Base-by-base conservation (phyloP, 2,113 vertebrate genomes). In the Oryzias javanicus region DNA sequence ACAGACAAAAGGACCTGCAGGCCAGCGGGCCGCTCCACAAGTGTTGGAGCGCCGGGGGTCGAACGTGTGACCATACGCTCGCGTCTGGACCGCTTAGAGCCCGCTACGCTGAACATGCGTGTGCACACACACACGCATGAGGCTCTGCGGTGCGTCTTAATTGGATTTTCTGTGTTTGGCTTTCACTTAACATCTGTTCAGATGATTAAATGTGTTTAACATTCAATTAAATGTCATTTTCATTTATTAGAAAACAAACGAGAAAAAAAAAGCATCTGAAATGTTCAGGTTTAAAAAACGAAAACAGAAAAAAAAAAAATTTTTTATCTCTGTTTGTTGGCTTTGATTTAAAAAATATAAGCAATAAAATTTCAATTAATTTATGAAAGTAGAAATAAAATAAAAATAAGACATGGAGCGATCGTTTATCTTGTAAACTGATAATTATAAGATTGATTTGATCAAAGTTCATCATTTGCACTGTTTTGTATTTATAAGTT, bases 1-100 rank as follows among this genome's bases (percentile, higher is more conserved):
- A 17, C 7, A 48, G 68, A 91, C 87, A 92, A 91, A 72, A 35
- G 75, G 67, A 79, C 73, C 70, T 79, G 81, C 64, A 79, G 79
- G 75, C 29, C 53, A 56, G 66, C 67, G 44, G 5, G 64, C 52
- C 24, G 56, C 64, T 70, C 80, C 70, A 87, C 89, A 89, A 89
- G 86, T 84, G 79, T 78, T 60, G 13, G 72, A 80, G 78, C 81
- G 56, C 54, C 25, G 19, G 74, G 59, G 76, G 55, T 59, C 60
- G 14, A n/a, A 64, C 79, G 54, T 79, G 79, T 76, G 72, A 57
- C 81, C 86, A 86, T 77, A 69, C 77, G 86, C n/a, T 62, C 70
- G 50, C 49, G 87, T 89, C 87, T 14, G 73, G 61, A 54, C 45
- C 20, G 25, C 55, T 90, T 68, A 84, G 74, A 25, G 53, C 41